Conservation (phyloP, 1,140 invertebrate species). For the Apis laboriosa region DNA sequence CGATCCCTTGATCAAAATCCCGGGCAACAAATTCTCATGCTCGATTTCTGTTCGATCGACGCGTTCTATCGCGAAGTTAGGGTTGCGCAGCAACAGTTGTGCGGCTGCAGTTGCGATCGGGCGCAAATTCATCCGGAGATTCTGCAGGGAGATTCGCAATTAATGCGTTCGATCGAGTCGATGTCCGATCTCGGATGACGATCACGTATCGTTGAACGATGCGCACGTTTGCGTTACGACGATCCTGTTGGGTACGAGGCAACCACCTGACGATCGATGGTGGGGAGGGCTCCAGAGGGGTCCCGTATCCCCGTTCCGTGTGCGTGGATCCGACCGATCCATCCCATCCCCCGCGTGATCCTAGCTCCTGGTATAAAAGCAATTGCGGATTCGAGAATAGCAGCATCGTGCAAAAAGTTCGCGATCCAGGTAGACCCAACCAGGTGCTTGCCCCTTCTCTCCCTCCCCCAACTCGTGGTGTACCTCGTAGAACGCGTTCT, state of each 20-base stretch:
- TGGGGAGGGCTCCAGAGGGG: slow-evolving; percentile 53
- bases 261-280: slow-evolving; percentile 48
- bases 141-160: slow-evolving; percentile 59
- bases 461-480: background rate
- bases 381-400: slow-evolving; percentile 62
- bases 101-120: background rate
- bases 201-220: slow-evolving; percentile 74
- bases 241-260: slow-evolving; percentile 55
- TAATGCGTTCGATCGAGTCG: slow-evolving; percentile 71
- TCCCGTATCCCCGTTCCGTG: slow-evolving; percentile 56
- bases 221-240: slow-evolving; percentile 65
- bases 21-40: too few relatives aligned
- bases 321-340: slow-evolving; percentile 55
- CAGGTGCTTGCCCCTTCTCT: slow-evolving; percentile 27
- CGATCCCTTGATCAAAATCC: too few relatives aligned
- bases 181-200: slow-evolving; percentile 56
- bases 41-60: too few relatives aligned
- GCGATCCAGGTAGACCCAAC: slow-evolving; percentile 39
- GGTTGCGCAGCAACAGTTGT: background rate
- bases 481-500: too few relatives aligned
- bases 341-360: slow-evolving; percentile 52
- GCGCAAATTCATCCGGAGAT: slow-evolving; percentile 50
- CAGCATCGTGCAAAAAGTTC: slow-evolving; percentile 62
- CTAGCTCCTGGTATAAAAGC: slow-evolving; percentile 74
- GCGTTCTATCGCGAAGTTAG: too few relatives aligned